Evolutionary conservation across 2,797 vertebrate genomes (phyloP), one percentile per base, ranked within the genome.

Genomic region (Anabacerthia variegaticeps): DNA sequence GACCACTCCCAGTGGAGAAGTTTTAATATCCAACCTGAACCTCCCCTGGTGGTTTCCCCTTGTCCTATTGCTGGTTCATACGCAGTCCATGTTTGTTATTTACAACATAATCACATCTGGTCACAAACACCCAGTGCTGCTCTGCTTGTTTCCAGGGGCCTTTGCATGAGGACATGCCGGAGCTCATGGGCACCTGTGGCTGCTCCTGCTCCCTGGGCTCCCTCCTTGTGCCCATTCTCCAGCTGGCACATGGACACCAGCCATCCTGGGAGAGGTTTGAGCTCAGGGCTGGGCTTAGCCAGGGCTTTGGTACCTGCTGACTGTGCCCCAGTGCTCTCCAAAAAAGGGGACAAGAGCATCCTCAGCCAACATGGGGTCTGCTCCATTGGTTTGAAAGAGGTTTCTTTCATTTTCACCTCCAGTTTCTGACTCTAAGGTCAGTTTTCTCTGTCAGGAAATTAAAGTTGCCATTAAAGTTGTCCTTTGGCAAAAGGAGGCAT

Each of bases 321-420:
- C n/a, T 23, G 56, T 61, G 61, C 36, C 41, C 11, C 2, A 6
- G 43, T 44, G 43, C 43, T 11, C 43, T 44, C 43, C 1, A 1
- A 17, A 44, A 16, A 44, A 44, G 18, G 34, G 58, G 41, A 17
- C 22, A 12, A 23, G 48, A 61, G 78, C 41, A 20, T 37, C 84
- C 30, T 23, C 48, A 12, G 5, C 61, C 66, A 5, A 2, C 19
- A 1, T 2, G 0, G 36, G 23, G n/a, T 16, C 22, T 6, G 46
- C 59, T 34, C 5, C 4, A 1, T 3, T 11, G 21, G 19, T 5
- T 36, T 36, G 16, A 22, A 39, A 20, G 20, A 2, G n/a, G 26
- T 0, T 21, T 28, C 34, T 72, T 43, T 37, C 30, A 1, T 28
- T n/a, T 67, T 59, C 51, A 37, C 39, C 43, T 52, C 43, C 51